Conservation (phyloP, 1,140 invertebrate species). For the Caenorhabditis latens region DNA sequence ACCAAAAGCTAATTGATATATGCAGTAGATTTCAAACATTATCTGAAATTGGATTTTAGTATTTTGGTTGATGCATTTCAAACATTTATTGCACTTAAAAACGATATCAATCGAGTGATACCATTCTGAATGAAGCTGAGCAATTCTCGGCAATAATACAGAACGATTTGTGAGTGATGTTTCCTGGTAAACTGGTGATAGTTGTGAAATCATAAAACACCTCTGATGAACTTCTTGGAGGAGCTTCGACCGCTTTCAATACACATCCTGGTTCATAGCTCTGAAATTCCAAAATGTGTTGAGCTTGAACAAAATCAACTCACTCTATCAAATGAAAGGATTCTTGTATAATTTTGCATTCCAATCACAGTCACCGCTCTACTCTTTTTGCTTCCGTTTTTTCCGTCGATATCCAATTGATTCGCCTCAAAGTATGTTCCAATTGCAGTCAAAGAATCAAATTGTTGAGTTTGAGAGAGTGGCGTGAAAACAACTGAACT, state of each 20-base stretch:
- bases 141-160: conserved; percentile 3
- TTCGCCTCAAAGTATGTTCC: neutral
- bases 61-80: too few relatives aligned
- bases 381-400: neutral
- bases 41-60: too few relatives aligned
- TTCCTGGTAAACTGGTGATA: neutral
- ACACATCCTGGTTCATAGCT: neutral
- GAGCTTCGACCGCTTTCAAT: conserved; percentile 4
- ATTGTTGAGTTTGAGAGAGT: neutral
- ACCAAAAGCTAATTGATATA: too few relatives aligned
- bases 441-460: neutral
- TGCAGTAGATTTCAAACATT: too few relatives aligned
- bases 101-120: neutral
- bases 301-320: neutral
- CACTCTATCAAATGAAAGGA: neutral
- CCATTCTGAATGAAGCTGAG: neutral
- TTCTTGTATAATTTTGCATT: neutral
- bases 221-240: neutral
- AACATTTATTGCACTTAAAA: too few relatives aligned
- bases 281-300: neutral
- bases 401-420: conserved; percentile 16
- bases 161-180: conserved; percentile 15
- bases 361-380: neutral
- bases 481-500: conserved; percentile 3
- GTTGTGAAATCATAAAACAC: conserved; percentile 1